Evolutionary conservation across 2,113 vertebrate genomes (phyloP).

Genomic region (Serinus canaria): DNA sequence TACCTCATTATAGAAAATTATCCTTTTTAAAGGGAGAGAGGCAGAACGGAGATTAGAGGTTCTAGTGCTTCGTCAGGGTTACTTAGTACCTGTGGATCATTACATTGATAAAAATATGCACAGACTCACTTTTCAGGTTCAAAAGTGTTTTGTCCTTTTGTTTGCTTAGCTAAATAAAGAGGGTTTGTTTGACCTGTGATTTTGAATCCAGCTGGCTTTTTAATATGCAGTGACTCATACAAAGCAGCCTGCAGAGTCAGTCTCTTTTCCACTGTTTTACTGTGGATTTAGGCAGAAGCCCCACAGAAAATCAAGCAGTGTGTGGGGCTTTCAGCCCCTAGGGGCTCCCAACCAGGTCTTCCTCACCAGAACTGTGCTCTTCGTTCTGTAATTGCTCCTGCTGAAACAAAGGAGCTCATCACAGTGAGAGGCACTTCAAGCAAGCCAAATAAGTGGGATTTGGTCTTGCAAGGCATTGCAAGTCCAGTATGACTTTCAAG

Average conservation of each 20-base stretch:
- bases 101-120: constrained; percentile 60
- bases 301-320: background rate
- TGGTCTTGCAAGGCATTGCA: background rate
- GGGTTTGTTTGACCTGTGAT: constrained; percentile 53
- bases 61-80: background rate
- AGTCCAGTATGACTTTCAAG: background rate
- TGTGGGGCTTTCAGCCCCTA: rapidly evolving
- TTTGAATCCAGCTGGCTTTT: constrained; percentile 58
- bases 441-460: background rate
- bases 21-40: background rate
- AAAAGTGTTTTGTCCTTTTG: constrained; percentile 55
- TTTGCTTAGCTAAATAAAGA: constrained; percentile 61
- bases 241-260: background rate
- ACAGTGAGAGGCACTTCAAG: background rate
- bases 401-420: background rate
- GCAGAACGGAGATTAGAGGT: background rate
- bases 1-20: background rate
- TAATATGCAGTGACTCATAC: constrained; percentile 46
- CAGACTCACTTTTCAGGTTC: constrained; percentile 32
- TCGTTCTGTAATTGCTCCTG: background rate
- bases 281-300: background rate
- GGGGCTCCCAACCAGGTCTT: background rate
- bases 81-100: constrained; percentile 28
- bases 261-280: background rate
- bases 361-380: background rate